Evolutionary conservation across 2,113 vertebrate species (phyloP).

Genomic region (Oxygymnocypris stewartii): DNA sequence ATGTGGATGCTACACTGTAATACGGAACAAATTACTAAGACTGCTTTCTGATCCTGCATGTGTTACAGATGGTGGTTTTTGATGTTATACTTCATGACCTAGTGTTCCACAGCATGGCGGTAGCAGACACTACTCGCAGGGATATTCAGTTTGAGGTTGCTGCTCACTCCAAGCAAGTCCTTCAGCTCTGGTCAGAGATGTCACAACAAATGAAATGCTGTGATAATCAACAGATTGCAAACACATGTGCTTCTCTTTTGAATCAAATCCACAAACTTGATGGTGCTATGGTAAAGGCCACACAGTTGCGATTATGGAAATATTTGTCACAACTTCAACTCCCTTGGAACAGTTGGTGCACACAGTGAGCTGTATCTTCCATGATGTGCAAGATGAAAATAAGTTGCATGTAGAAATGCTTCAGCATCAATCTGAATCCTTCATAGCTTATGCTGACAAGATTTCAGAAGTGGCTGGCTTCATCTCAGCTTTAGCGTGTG

Average conservation of each 20-base stretch:
- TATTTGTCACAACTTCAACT: constrained; percentile 69
- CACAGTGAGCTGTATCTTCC: constrained; percentile 48
- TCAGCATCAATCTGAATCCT: constrained; percentile 67
- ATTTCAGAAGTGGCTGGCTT: constrained; percentile 75
- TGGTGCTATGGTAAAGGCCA: constrained; percentile 58
- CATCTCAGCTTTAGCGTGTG: constrained; percentile 72
- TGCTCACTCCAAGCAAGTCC: constrained; percentile 72
- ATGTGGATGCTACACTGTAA: constrained; percentile 71
- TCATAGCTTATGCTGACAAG: constrained; percentile 71
- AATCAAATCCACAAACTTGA: constrained; percentile 73
- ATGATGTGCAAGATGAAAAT: constrained; percentile 49
- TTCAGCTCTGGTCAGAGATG: constrained; percentile 74
- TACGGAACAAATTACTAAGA: constrained; percentile 62
- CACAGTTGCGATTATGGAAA: constrained; percentile 80
- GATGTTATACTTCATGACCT: constrained; percentile 73
- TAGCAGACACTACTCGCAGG: constrained; percentile 76
- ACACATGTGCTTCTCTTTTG: constrained; percentile 62
- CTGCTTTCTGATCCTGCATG: constrained; percentile 63
- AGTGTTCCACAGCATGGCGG: constrained; percentile 79
- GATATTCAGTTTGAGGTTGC: constrained; percentile 73
- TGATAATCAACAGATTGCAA: constrained; percentile 52
- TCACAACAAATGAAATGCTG: constrained; percentile 49
- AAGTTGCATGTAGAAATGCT: constrained; percentile 61
- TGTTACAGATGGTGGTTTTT: constrained; percentile 55
- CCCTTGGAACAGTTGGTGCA: constrained; percentile 69